These are phyloP conservation scores for Elmis aenea DNA, from an alignment of 2,888 invertebrate species.

Conservation along the genomic window DNA sequence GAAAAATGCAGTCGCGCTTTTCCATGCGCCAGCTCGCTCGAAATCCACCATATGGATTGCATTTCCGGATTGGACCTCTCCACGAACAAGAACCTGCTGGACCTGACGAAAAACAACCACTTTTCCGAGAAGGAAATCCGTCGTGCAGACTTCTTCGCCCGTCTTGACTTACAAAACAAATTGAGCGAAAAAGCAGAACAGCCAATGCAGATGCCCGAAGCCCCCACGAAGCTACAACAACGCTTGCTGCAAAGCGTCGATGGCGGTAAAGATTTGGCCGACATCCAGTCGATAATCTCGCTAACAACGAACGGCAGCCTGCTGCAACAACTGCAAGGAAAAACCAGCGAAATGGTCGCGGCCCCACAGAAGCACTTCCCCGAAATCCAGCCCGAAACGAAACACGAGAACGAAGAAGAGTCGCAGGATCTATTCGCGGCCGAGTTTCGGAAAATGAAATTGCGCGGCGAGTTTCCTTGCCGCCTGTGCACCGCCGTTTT, in stretches of 20 bases:
- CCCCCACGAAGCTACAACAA: slow-evolving; percentile 31
- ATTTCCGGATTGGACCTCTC: slow-evolving; percentile 39
- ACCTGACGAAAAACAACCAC: slow-evolving; percentile 26
- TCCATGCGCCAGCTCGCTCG: slow-evolving; percentile 62
- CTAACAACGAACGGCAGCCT: slow-evolving; percentile 68
- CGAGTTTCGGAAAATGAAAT: slow-evolving; percentile 83
- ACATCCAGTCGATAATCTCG: slow-evolving; percentile 78
- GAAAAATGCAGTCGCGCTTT: slow-evolving; percentile 67
- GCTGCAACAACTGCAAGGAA: slow-evolving; percentile 57
- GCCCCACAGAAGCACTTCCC: slow-evolving; percentile 11
- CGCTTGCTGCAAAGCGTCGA: slow-evolving; percentile 42
- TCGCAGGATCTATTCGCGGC: slow-evolving; percentile 79
- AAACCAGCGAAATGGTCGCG: slow-evolving; percentile 43
- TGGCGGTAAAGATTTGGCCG: slow-evolving; percentile 71
- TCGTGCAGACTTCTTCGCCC: slow-evolving; percentile 76
- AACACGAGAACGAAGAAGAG: slow-evolving; percentile 52
- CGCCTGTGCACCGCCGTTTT: slow-evolving; percentile 83
- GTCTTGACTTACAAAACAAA: slow-evolving; percentile 71
- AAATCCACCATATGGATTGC: slow-evolving; percentile 61
- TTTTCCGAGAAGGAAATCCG: slow-evolving; percentile 56
- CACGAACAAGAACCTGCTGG: slow-evolving; percentile 34
- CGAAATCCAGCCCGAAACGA: slow-evolving; percentile 26
- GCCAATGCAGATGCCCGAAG: slow-evolving; percentile 10
- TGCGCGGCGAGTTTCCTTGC: slow-evolving; percentile 86
- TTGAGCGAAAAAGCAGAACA: slow-evolving; percentile 36